Evolutionary conservation across 2,888 invertebrate genomes (phyloP).

Genomic region (Caenorhabditis virilis): DNA sequence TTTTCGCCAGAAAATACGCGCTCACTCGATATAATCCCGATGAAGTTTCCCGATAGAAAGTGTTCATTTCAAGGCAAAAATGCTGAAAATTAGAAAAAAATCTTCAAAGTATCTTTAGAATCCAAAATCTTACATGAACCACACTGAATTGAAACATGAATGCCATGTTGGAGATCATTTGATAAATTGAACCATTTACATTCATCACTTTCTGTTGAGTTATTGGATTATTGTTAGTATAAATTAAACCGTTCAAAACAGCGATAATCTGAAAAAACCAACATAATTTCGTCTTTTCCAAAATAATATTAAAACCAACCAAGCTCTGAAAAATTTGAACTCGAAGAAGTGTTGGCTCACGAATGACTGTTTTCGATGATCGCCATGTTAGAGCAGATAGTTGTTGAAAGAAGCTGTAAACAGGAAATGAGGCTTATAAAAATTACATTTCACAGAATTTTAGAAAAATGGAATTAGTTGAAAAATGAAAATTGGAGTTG

Average conservation of each 20-base stretch:
- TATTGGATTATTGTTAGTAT: slow-evolving; percentile 78
- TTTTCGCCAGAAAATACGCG: slow-evolving; percentile 85
- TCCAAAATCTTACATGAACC: slow-evolving; percentile 76
- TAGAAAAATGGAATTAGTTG: too few species aligned
- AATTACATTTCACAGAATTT: too few species aligned
- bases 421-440: too few species aligned
- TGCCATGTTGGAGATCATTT: slow-evolving; percentile 90
- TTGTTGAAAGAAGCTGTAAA: slow-evolving; percentile 81
- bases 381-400: slow-evolving; percentile 88
- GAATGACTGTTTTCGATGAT: slow-evolving; percentile 85
- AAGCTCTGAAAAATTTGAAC: slow-evolving; percentile 86
- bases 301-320: slow-evolving; percentile 74
- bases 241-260: slow-evolving; percentile 78
- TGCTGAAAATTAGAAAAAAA: slow-evolving; percentile 36
- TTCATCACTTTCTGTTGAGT: slow-evolving; percentile 77
- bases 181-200: slow-evolving; percentile 87
- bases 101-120: not conserved
- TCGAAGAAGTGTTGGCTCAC: slow-evolving; percentile 88
- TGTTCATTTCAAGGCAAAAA: slow-evolving; percentile 78
- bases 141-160: slow-evolving; percentile 93
- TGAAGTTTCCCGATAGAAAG: slow-evolving; percentile 85
- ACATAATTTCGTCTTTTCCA: not conserved
- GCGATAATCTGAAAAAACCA: slow-evolving; percentile 79
- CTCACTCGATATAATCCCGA: slow-evolving; percentile 89
- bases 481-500: too few species aligned